phyloP scores from a whole-genome alignment of 2,888 invertebrate species.

The Drosophila nr. fundita region DNA sequence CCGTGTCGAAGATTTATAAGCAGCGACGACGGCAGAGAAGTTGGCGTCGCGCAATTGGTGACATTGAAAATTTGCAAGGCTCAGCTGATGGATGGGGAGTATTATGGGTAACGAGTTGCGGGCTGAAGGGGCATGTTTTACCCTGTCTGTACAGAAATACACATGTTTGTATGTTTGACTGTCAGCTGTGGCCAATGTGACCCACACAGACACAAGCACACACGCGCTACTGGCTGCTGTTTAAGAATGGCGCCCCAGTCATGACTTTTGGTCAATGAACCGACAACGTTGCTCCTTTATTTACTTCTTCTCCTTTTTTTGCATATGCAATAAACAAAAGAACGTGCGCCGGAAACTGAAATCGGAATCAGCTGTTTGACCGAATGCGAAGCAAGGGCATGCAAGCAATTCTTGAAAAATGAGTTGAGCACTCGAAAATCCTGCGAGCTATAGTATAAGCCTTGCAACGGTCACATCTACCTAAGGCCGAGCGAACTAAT shows the following conservation, averaged over 20 bases:
- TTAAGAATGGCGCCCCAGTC: slow-evolving; percentile 46
- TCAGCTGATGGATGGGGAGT: slow-evolving; percentile 49
- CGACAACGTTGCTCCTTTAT: slow-evolving; percentile 29
- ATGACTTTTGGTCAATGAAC: slow-evolving; percentile 75
- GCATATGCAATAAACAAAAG: slow-evolving; percentile 42
- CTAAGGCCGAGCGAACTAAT: slow-evolving; percentile 50
- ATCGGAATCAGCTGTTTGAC: slow-evolving; percentile 56
- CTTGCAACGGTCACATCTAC: slow-evolving; percentile 35
- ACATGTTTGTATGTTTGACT: slow-evolving; percentile 13
- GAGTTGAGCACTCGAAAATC: slow-evolving; percentile 40
- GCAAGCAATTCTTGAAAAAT: slow-evolving; percentile 38
- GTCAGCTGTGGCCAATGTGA: slow-evolving; percentile 51
- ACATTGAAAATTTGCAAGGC: slow-evolving; percentile 80
- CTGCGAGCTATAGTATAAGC: slow-evolving; percentile 23
- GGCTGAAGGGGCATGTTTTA: slow-evolving; percentile 29
- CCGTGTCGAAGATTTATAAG: slow-evolving; percentile 78
- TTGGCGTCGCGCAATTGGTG: slow-evolving; percentile 77
- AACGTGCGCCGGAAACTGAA: slow-evolving; percentile 39
- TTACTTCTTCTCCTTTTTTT: slow-evolving; percentile 18
- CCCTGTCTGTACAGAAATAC: slow-evolving; percentile 30
- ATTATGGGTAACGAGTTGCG: slow-evolving; percentile 21
- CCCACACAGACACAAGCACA: slow-evolving; percentile 34
- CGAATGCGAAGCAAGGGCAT: slow-evolving; percentile 31
- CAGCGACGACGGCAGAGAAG: slow-evolving; percentile 65
- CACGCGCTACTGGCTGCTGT: slow-evolving; percentile 19